Evolutionary conservation across 2,113 vertebrate species (phyloP).

Genomic region (Suncus etruscus): DNA sequence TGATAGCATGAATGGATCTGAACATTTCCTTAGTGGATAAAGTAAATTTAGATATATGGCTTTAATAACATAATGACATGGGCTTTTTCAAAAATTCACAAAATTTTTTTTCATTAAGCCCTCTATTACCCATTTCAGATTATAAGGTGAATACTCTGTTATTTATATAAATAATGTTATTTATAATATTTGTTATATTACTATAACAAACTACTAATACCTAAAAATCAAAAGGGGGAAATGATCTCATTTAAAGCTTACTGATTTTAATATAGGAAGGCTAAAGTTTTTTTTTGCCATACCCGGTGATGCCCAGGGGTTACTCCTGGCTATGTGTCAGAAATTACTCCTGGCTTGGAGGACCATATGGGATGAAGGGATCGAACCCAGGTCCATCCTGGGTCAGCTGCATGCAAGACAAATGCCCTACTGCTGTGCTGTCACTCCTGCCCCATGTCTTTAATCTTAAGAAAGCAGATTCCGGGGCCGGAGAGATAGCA

Average conservation of each 20-base stretch:
- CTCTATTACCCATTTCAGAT: slow-evolving; percentile 44
- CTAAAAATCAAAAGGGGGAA: background rate
- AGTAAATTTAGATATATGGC: slow-evolving; percentile 10
- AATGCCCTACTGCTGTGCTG: no score
- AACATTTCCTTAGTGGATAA: slow-evolving; percentile 52
- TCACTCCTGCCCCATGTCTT: no score
- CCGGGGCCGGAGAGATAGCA: no score
- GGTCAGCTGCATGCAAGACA: no score
- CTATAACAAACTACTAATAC: background rate
- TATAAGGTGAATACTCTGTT: background rate
- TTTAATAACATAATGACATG: slow-evolving; percentile 43
- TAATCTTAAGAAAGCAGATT: no score
- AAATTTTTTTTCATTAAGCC: background rate
- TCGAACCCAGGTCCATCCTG: no score
- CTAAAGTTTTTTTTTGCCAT: background rate
- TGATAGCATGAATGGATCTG: background rate
- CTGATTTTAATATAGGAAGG: slow-evolving; percentile 5
- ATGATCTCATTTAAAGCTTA: slow-evolving; percentile 16
- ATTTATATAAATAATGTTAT: slow-evolving; percentile 11
- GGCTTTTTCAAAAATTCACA: slow-evolving; percentile 16
- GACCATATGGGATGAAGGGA: no score
- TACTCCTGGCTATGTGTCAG: no score
- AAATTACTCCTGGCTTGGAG: no score
- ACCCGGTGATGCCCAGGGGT: no score
- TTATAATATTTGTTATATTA: background rate